Conservation (phyloP, 2,113 vertebrate genomes). For the Malurus melanocephalus region DNA sequence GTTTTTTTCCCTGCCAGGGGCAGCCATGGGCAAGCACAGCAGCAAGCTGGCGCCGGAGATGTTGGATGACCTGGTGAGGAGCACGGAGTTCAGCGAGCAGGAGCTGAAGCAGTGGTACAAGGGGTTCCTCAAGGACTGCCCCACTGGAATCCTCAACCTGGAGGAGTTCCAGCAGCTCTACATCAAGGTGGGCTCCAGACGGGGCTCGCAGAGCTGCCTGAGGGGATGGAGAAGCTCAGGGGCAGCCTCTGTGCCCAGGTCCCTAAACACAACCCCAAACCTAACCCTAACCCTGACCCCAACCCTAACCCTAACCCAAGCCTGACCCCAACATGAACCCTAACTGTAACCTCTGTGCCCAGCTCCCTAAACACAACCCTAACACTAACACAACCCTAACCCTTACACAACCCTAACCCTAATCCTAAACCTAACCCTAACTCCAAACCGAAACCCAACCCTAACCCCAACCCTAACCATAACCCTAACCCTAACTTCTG, state of each 20-base stretch:
- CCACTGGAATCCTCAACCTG: conserved; percentile 93
- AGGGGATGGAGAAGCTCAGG: neutral
- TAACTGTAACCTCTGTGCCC: no score
- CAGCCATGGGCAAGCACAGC: conserved; percentile 94
- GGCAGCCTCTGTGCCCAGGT: rapidly evolving
- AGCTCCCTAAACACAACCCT: no score
- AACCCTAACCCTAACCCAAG: no score
- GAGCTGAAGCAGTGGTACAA: conserved; percentile 99
- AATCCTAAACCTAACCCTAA: no score
- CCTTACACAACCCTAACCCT: no score
- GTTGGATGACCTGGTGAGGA: conserved; percentile 93
- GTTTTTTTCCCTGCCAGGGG: conserved; percentile 13
- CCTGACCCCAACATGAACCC: no score
- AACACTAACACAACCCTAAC: no score
- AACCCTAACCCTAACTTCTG: no score
- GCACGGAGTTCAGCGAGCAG: conserved; percentile 94
- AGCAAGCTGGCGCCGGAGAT: conserved; percentile 96
- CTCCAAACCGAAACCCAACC: no score
- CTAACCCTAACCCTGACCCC: no score
- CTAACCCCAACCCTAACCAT: no score
- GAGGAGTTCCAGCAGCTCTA: conserved; percentile 98
- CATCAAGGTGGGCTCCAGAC: conserved; percentile 79
- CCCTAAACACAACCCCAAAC: no score
- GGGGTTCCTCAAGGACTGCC: conserved; percentile 97
- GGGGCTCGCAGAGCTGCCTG: rapidly evolving